phyloP scores from a whole-genome alignment of 2,113 vertebrate genomes.

The Pelvicachromis taeniatus region DNA sequence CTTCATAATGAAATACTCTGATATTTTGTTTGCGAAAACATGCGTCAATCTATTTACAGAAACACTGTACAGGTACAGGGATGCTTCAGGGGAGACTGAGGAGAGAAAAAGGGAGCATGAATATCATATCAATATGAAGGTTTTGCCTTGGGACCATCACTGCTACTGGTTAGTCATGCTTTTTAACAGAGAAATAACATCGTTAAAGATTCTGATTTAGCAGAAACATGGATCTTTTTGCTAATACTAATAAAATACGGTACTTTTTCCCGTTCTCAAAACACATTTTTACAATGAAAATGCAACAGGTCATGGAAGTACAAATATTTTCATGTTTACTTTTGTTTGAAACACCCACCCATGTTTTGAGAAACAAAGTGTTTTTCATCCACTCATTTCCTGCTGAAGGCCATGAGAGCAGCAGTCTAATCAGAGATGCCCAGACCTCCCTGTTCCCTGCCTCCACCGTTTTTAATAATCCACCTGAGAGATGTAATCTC shows the following conservation, averaged over 20 bases:
- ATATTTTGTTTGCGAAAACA: constrained; percentile 70
- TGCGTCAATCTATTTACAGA: constrained; percentile 71
- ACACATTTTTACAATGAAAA: neutral
- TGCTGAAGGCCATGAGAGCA: neutral
- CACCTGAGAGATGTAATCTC: neutral
- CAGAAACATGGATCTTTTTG: neutral
- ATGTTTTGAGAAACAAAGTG: neutral
- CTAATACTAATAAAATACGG: neutral
- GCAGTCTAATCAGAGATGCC: neutral
- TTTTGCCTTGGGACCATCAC: neutral
- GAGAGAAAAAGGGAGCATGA: neutral
- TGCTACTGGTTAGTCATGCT: neutral
- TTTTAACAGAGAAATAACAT: neutral
- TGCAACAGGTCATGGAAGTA: neutral
- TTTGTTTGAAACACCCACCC: neutral
- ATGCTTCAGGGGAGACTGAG: neutral
- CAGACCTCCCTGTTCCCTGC: neutral
- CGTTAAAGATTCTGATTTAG: neutral
- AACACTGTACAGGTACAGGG: constrained; percentile 57
- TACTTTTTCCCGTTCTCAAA: neutral
- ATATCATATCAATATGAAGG: neutral
- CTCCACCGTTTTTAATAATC: neutral
- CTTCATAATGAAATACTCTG: constrained; percentile 61
- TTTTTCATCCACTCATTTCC: neutral
- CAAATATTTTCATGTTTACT: neutral